Evolutionary conservation across 2,888 invertebrate species (phyloP).

Genomic region (Phasia obesa): DNA sequence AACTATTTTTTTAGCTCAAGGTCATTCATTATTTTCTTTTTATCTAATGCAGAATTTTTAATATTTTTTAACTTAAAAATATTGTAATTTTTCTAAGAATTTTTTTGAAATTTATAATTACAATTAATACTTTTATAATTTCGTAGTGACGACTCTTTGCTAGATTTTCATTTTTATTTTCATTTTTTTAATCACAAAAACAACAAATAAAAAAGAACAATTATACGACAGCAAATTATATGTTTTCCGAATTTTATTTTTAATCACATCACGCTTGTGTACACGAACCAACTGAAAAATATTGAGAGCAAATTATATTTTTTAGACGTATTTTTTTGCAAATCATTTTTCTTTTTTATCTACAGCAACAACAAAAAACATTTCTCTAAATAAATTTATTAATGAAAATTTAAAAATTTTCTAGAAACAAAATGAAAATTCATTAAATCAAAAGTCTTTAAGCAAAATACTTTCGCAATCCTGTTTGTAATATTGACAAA

Average conservation of each 20-base stretch:
- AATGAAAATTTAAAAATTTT: neutral
- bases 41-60: neutral
- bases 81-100: neutral
- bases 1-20: constrained; percentile 42
- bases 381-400: constrained; percentile 13
- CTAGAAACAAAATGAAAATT: neutral
- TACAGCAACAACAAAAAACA: constrained; percentile 15
- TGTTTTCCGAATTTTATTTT: constrained; percentile 56
- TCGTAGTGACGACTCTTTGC: no score
- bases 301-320: constrained; percentile 57
- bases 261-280: constrained; percentile 61
- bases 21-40: constrained; percentile 15
- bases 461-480: neutral
- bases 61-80: neutral
- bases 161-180: constrained; percentile 7
- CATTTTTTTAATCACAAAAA: neutral
- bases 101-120: neutral
- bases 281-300: constrained; percentile 61
- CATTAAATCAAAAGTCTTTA: neutral
- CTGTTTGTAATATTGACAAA: no score
- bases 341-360: constrained; percentile 43
- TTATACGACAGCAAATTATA: constrained; percentile 30
- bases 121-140: neutral
- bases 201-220: neutral
- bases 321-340: constrained; percentile 40